Conservation (phyloP, 53 echinoderm and acorn worm genomes). For the Astropecten irregularis region DNA sequence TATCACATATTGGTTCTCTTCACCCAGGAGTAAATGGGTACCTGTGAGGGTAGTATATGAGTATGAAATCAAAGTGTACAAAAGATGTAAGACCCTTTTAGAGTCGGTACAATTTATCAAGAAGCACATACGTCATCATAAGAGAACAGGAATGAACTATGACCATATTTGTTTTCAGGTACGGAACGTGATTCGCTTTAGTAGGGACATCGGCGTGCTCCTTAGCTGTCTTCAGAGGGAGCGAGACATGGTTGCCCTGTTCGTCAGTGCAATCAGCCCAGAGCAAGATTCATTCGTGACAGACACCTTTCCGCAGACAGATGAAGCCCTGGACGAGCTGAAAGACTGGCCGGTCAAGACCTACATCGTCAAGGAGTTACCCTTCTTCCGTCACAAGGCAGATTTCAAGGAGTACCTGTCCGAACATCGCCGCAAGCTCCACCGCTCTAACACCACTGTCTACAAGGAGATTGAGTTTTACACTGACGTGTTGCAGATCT, state of each 20-base stretch:
- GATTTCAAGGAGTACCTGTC: slow-evolving; percentile 72
- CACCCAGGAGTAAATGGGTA: no score
- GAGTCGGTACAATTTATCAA: no score
- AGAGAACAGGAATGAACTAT: no score
- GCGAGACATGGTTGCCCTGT: slow-evolving; percentile 79
- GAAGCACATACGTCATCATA: no score
- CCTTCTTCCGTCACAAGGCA: slow-evolving; percentile 73
- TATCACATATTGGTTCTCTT: no score
- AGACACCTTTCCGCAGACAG: slow-evolving; percentile 70
- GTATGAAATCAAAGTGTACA: no score
- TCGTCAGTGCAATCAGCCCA: slow-evolving; percentile 70
- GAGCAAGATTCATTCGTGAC: slow-evolving; percentile 70
- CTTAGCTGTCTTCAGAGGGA: slow-evolving; percentile 73
- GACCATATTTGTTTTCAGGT: background rate
- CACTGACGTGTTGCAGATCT: slow-evolving; percentile 72
- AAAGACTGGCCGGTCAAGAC: slow-evolving; percentile 78
- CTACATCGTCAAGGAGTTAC: slow-evolving; percentile 65
- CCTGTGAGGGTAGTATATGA: no score
- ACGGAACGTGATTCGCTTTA: slow-evolving; percentile 76
- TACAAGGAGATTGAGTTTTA: slow-evolving; percentile 74
- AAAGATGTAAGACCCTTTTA: no score
- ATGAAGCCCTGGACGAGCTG: slow-evolving; percentile 68
- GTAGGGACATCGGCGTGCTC: slow-evolving; percentile 75
- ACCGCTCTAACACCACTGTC: slow-evolving; percentile 72
- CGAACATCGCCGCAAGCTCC: slow-evolving; percentile 58